These are phyloP conservation scores for Eudorcas thomsonii DNA, from an alignment of 2,113 vertebrate species.

Conservation along the genomic window DNA sequence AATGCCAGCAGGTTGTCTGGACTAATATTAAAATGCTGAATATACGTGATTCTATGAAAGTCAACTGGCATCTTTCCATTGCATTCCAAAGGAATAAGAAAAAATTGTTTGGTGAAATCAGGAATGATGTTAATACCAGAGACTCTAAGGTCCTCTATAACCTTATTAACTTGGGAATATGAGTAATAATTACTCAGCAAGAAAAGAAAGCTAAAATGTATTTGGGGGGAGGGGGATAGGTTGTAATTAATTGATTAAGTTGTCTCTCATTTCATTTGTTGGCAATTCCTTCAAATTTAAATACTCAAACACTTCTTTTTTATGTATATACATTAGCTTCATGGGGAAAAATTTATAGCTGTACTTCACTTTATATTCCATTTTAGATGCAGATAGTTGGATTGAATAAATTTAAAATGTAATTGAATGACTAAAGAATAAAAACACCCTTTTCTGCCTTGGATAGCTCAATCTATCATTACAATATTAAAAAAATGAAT, in stretches of 20 bases:
- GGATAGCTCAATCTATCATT: conserved; percentile 23
- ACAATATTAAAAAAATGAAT: not conserved
- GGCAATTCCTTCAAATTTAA: conserved; percentile 26
- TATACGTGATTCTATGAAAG: not conserved
- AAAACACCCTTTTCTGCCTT: conserved; percentile 50
- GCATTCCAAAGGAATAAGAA: not conserved
- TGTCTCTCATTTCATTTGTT: conserved; percentile 12
- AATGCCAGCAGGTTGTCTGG: not conserved
- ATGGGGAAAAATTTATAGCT: conserved; percentile 10
- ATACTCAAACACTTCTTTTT: not conserved
- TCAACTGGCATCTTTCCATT: not conserved
- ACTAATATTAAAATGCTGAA: not conserved
- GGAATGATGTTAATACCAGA: not conserved
- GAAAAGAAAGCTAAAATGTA: conserved; percentile 34
- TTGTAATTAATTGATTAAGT: not conserved
- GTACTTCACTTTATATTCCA: conserved; percentile 33
- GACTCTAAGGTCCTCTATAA: not conserved
- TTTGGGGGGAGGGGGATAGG: not conserved
- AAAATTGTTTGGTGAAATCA: not conserved
- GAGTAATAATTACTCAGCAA: not conserved
- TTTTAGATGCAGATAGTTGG: conserved; percentile 7
- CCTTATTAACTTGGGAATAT: not conserved
- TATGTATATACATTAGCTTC: not conserved
- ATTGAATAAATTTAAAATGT: conserved; percentile 46
- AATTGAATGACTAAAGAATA: conserved; percentile 47